Evolutionary conservation across 2,113 vertebrate species (phyloP), one percentile per base, ranked within the genome.

Genomic region (Triplophysa rosa): DNA sequence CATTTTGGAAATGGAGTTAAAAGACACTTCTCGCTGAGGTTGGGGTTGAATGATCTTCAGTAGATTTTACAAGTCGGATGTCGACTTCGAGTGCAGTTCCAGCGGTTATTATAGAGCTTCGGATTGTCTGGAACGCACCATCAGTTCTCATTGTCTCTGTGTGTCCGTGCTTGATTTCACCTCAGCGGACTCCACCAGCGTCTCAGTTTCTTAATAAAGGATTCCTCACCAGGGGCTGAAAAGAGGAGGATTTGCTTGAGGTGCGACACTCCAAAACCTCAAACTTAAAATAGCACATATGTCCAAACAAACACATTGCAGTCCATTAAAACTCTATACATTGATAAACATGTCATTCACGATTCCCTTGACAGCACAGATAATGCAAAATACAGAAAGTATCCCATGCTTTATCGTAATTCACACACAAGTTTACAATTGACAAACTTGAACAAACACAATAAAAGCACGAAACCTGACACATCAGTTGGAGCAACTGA

Each of bases 141-240:
- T 89, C 86, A 87, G 83, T 89, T 88, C 86, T 83, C 81, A 87
- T 40, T 78, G 86, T n/a, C 73, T 33, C 85, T 83, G 80, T 86
- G 61, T 85, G 74, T 74, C 86, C 82, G 76, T 80, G 85, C 81
- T 78, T 87, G 81, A 80, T 89, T 89, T 87, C 69, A 78, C 84
- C 82, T 88, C 59, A 16, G 74, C 77, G 47, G 84, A 76, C 89
- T 93, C 95, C 94, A 90, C 92, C 93, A 93, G 92, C 94, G 91
- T 94, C 90, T 98, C 96, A 99, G 95, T 99, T 97, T 96, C 96
- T 96, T 97, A 98, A 97, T 95, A 97, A 95, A 93, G 96, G 95
- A 89, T 97, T 98, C 95, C 94, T 97, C 95, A 95, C 94, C 93
- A 95, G 94, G 95, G 97, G 96, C 97, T 98, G 96, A 94, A 99